Base-by-base conservation (phyloP, 2,113 vertebrate genomes). In the Halcyon malimbica region DNA sequence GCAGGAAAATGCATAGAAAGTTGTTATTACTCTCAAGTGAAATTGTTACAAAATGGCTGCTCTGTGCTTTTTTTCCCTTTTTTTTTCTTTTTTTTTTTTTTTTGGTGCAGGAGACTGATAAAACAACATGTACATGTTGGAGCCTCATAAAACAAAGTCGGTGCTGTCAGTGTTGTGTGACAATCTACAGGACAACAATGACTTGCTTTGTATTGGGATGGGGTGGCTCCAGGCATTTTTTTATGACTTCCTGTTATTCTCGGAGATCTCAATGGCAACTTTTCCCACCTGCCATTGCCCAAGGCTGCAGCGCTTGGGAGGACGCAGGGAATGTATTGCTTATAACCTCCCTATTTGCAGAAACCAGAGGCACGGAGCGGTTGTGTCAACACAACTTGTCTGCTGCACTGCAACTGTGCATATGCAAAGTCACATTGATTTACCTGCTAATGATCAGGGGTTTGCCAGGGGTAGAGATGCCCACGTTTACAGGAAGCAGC, bases 101-200 rank as follows among this genome's bases (percentile, higher is more conserved):
- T 51, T 21, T 0, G 0, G 23, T 31, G 48, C 6, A 65, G 73
- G 57, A 89, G 48, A n/a, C 57, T 46, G 81, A 39, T 50, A 81
- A n/a, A 82, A 50, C 0, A 0, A 25, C 18, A 1, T 1, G 23
- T 1, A 5, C 0, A 0, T 10, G 44, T 8, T 37, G 76, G 46
- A 90, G 60, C 46, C 56, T 46, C 33, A 5, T 39, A 42, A 71
- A 93, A 23, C 73, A 89, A 68, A 53, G 53, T 31, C 83, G 10
- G 4, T 7, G 56, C 5, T 60, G 69, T 68, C 68, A 11, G 4
- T 6, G 56, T 5, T 57, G 69, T 68, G 64, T 71, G 88, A n/a
- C 64, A 83, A 37, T 68, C 51, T 90, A 56, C 79, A 89, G 42
- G 65, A 78, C 46, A 76, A 13, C 81, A 74, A 57, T 15, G 33